Evolutionary conservation across 2,113 vertebrate genomes (phyloP), one percentile per base, ranked within the genome.

Genomic region (Albula glossodonta): DNA sequence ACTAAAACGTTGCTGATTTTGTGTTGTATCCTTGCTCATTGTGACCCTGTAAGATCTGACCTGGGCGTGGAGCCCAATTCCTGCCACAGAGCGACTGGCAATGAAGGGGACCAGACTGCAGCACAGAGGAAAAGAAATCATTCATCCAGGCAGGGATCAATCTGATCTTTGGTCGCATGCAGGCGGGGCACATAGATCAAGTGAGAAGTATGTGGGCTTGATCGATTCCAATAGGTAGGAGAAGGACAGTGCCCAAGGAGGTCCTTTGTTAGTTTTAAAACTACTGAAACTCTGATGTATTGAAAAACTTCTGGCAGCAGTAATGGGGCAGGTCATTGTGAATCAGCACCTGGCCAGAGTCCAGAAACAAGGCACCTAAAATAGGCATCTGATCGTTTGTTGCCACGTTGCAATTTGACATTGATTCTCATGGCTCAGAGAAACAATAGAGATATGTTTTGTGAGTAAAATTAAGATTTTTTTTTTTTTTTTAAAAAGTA

Each of bases 251-350:
- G n/a, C 70, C 22, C 70, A 74, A 74, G n/a, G 70, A 74, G 70
- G 70, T 74, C n/a, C 31, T 31, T 74, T n/a, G 70, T 31, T 74
- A n/a, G 22, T 31, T 74, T 22, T 74, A 74, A 74, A 74, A 74
- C 70, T 31, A 31, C 70, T 74, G 70, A 74, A n/a, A 74, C 70
- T 74, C 70, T 8, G 70, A 31, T 74, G 70, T 66, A 66, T 66
- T 66, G 60, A 5, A 66, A 66, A 66, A 66, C 60, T 66, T 66
- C 56, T 60, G 56, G 60, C n/a, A 74, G 70, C n/a, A 74, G 31
- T 74, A 74, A 74, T 74, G 22, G 25, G 70, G n/a, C 70, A 74
- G 70, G 70, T 74, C 70, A 74, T 74, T 74, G 53, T 56, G 70
- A 31, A 74, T 74, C 70, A 74, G 70, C 70, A 74, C n/a, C 70